Evolutionary conservation across 2,888 invertebrate species (phyloP), one percentile per base, ranked within the genome.

Genomic region (Carpatolechia fugitivella): DNA sequence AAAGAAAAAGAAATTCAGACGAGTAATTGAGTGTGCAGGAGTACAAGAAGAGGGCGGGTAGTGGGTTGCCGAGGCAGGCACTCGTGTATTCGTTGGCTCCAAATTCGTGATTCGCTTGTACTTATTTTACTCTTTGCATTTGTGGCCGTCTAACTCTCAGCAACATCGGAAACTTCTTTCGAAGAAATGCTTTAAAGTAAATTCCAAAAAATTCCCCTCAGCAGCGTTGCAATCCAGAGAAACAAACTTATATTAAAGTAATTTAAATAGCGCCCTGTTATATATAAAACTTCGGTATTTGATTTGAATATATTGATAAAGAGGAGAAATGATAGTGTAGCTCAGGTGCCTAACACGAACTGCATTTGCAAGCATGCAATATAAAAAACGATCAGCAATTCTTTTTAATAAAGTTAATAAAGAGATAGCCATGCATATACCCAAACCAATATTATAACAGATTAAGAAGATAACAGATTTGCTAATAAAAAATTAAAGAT

Each of bases 221-320:
- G 75, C 76, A 74, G 75, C 78, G 74, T 81, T 72, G 77, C 77
- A 74, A 82, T 81, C 82, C 80, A 77, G 78, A 81, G 80, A 82
- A 83, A 83, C 80, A 83, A 81, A 84, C 74, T 84, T 82, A 75
- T 81, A 81, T 78, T 81, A 80, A 82, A 84, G 80, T 78, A 83
- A 82, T 84, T 83, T 81, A 80, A 84, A 82, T 80, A 70, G 77
- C 77, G 72, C 77, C 82, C 24, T n/a, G n/a, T n/a, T n/a, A n/a
- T n/a, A n/a, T n/a, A n/a, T n/a, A n/a, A n/a, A n/a, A n/a, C n/a
- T n/a, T n/a, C n/a, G n/a, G n/a, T n/a, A n/a, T n/a, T n/a, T n/a
- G n/a, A n/a, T n/a, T n/a, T n/a, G n/a, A n/a, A n/a, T n/a, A n/a
- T n/a, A n/a, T n/a, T n/a, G n/a, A n/a, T n/a, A n/a, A n/a, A n/a